Conservation (phyloP, 1,140 invertebrate species). For the Delia radicum region DNA sequence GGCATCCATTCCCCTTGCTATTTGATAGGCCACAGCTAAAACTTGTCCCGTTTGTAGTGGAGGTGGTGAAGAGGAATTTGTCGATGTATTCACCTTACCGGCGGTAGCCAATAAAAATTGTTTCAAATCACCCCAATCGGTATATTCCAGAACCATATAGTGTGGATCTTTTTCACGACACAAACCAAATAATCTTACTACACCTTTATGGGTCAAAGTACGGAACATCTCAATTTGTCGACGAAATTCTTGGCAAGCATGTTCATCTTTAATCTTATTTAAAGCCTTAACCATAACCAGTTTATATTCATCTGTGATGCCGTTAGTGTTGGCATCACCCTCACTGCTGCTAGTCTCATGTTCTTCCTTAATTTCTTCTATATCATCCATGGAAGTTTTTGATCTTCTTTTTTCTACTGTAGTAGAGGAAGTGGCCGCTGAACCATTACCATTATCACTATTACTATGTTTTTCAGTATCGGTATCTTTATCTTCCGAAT, state of each 20-base stretch:
- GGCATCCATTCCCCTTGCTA: constrained; percentile 83
- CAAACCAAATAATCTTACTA: constrained; percentile 76
- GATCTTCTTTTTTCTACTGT: constrained; percentile 51
- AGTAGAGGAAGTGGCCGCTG: constrained; percentile 32
- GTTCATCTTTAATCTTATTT: constrained; percentile 70
- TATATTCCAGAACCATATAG: constrained; percentile 87
- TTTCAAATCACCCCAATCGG: constrained; percentile 94
- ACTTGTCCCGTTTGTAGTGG: constrained; percentile 71
- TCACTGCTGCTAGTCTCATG: constrained; percentile 38
- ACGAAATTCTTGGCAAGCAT: constrained; percentile 77
- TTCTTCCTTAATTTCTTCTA: constrained; percentile 55
- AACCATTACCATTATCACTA: constrained; percentile 34
- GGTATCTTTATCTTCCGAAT: constrained; percentile 41
- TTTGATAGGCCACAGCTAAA: constrained; percentile 72
- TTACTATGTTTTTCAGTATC: constrained; percentile 36
- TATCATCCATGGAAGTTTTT: constrained; percentile 52
- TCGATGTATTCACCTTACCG: constrained; percentile 47
- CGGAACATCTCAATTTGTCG: constrained; percentile 83
- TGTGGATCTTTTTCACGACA: constrained; percentile 83
- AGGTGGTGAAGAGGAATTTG: constrained; percentile 57
- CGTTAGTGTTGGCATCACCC: constrained; percentile 28
- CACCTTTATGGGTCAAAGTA: constrained; percentile 76
- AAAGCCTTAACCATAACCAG: constrained; percentile 48
- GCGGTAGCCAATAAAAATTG: constrained; percentile 85
- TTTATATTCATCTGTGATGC: constrained; percentile 33